A percentile compares a stretch with the other conserved stretches of the same genome.
phyloP scores from a whole-genome alignment of 2,797 vertebrate species.

The Dryobates pubescens region DNA sequence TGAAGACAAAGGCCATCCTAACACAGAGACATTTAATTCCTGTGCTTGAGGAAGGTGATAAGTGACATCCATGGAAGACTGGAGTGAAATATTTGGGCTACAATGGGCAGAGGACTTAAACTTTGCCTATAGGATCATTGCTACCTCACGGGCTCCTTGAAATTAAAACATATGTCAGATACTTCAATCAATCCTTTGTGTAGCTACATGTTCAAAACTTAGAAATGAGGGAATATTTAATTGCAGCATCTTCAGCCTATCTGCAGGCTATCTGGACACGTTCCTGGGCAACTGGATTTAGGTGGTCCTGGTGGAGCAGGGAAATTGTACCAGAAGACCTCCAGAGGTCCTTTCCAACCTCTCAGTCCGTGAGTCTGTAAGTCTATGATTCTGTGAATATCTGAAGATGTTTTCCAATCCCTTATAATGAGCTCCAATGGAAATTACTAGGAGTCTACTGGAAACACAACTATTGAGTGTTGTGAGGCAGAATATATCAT shows the following conservation, averaged over 20 bases:
- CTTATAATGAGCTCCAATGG: neutral
- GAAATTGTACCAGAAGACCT: no score
- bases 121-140: neutral
- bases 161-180: neutral
- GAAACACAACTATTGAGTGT: neutral
- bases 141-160: neutral
- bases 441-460: neutral
- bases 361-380: no score
- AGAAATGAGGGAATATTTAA: neutral
- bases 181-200: neutral
- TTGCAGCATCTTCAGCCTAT: neutral
- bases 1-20: neutral
- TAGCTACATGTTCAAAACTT: neutral
- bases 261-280: no score
- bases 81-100: neutral
- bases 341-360: no score
- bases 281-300: no score
- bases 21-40: neutral
- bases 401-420: neutral
- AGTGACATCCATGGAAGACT: neutral
- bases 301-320: no score
- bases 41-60: neutral
- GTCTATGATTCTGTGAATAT: neutral
- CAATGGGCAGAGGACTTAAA: neutral
- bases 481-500: neutral